Base-by-base conservation (phyloP, 2,888 invertebrate species). In the Corbicula japonica region DNA sequence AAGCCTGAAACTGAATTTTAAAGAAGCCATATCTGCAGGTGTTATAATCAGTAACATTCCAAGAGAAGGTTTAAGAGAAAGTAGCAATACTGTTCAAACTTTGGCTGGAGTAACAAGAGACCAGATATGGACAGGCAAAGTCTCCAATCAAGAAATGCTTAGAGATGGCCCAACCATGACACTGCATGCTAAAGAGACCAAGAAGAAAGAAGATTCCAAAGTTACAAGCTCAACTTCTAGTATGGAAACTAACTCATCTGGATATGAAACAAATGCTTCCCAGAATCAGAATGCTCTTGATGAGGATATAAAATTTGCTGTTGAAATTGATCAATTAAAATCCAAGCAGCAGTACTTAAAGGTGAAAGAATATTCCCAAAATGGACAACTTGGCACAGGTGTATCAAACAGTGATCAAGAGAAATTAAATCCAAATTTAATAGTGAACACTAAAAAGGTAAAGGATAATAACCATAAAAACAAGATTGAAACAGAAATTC, bases 11-110 rank as follows among this genome's bases (percentile, higher is more conserved):
- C 83, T 88, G 54, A 86, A 87, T 72, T 89, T 90, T 52, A 85
- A 80, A 61, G 89, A 90, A 76, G 91, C 91, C 12, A 86, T 91
- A 21, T 87, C 90, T 58, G 90, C 88, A 61, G 91, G 91, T 15
- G 78, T 91, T 26, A 89, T 91, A 60, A 83, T 90, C 18, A 90
- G 90, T 52, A 89, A 86, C 30, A 88, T 88, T 69, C 84, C 90
- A 32, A 84, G 90, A 50, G 90, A 90, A 75, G 90, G 90, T 10
- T 68, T 91, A n/a, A 54, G 87, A 34, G 87, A 87, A 74, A 87
- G 87, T 76, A 81, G 85, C 48, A 82, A 85, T 34, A 77, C 79
- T 58, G 76, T 77, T 23, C 65, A 76, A 23, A 75, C 63, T 32
- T 23, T 83, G 38, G 44, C 41, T 30, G 75, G 69, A 21, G 56